Conservation (phyloP, 2,888 invertebrate genomes). For the Chalcis sispes region DNA sequence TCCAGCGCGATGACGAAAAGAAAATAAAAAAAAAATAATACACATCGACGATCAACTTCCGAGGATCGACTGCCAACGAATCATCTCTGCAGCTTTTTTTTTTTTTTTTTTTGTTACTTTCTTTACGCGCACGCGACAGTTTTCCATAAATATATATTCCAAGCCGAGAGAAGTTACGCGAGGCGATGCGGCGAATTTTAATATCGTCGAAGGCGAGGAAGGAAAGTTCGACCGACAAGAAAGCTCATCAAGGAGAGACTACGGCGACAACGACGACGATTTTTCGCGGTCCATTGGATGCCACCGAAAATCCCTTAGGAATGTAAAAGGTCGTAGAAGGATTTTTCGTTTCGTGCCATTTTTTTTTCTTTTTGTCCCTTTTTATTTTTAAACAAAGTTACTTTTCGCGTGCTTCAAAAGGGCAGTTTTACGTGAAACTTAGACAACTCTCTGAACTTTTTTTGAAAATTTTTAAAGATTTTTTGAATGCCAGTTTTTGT, state of each 20-base stretch:
- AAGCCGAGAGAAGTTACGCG: constrained; percentile 1
- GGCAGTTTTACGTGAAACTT: neutral
- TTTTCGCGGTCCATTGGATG: constrained; percentile 2
- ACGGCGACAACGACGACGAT: too few relatives aligned
- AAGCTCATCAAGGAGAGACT: constrained; percentile 66
- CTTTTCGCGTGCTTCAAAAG: neutral
- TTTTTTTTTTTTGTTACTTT: neutral
- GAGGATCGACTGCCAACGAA: neutral
- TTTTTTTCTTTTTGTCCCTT: neutral
- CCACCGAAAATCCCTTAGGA: constrained; percentile 13
- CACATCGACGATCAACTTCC: constrained; percentile 8
- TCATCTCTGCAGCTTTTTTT: neutral
- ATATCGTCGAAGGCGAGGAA: constrained; percentile 64
- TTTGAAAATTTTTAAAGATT: neutral
- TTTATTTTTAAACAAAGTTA: too few relatives aligned
- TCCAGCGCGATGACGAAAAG: neutral
- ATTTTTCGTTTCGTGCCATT: neutral
- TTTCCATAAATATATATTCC: constrained; percentile 26
- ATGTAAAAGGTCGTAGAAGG: neutral
- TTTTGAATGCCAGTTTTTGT: neutral
- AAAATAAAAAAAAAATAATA: too few relatives aligned
- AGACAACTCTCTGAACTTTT: too few relatives aligned
- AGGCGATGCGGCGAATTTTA: constrained; percentile 61
- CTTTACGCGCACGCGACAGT: neutral
- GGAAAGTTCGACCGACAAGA: constrained; percentile 64